These are phyloP conservation scores for Chloroceryle amazona DNA, from an alignment of 2,797 vertebrate genomes.

Conservation along the genomic window DNA sequence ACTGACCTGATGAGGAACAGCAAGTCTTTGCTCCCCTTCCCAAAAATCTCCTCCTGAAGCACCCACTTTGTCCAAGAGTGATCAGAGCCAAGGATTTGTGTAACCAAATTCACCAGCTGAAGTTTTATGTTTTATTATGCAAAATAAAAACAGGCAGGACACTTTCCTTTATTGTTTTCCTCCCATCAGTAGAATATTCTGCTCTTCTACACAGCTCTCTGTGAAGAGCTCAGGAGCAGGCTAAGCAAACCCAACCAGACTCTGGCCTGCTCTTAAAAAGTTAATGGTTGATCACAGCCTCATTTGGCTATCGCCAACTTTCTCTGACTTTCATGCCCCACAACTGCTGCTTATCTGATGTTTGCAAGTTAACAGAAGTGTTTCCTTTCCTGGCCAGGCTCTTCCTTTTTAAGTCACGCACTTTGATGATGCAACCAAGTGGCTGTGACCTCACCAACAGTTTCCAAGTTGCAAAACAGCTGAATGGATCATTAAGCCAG, in stretches of 20 bases:
- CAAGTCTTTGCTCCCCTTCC: not conserved
- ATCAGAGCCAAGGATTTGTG: not conserved
- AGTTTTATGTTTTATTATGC: not conserved
- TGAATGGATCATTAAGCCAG: not conserved
- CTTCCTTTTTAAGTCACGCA: not conserved
- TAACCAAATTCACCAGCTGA: not conserved
- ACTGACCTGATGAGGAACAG: not conserved
- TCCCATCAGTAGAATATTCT: not conserved
- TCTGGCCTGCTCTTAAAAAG: fast-evolving
- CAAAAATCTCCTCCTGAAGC: not conserved
- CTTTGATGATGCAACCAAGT: not conserved
- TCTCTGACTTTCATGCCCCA: not conserved
- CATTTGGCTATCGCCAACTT: not conserved
- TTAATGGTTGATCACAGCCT: not conserved
- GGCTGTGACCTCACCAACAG: not conserved
- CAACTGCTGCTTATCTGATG: not conserved
- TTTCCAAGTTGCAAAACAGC: not conserved
- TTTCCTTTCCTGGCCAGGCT: not conserved
- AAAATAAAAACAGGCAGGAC: not conserved
- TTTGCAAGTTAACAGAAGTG: not conserved
- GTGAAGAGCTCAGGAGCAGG: not conserved
- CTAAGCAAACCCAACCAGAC: not conserved
- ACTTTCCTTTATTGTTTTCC: not conserved
- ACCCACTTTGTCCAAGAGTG: not conserved
- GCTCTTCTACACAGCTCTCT: not conserved